Percentiles rank a stretch among this genome's conserved stretches.
phyloP scores from a whole-genome alignment of 2,888 invertebrate genomes.

The Drosophila meridiana region DNA sequence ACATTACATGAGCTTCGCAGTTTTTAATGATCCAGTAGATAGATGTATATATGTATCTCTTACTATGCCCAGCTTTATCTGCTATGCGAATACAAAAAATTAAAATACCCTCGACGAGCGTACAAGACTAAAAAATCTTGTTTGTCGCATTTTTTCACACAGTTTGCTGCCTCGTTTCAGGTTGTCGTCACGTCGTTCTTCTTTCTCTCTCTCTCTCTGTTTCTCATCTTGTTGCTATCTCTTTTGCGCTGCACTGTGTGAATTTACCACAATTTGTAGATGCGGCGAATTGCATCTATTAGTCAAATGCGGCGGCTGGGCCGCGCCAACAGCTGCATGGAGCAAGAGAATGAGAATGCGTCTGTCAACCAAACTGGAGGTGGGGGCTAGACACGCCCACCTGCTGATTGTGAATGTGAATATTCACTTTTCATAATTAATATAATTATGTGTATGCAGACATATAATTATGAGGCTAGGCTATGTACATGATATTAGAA shows the following conservation, averaged over 20 bases:
- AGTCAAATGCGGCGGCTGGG: constrained; percentile 17
- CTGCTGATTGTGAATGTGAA: constrained; percentile 23
- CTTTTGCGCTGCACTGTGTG: constrained; percentile 9
- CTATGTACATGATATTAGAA: neutral
- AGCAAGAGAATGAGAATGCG: constrained; percentile 16
- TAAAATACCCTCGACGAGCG: neutral
- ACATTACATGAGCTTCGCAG: neutral
- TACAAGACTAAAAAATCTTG: neutral
- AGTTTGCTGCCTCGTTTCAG: neutral
- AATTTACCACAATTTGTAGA: constrained; percentile 9
- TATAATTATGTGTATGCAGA: neutral
- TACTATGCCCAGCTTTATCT: too few species aligned
- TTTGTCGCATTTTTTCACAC: constrained; percentile 9
- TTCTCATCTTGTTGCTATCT: neutral
- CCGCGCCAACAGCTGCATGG: neutral
- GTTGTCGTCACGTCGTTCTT: constrained; percentile 1
- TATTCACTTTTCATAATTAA: constrained; percentile 1
- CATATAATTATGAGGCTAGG: neutral
- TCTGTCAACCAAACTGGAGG: constrained; percentile 24
- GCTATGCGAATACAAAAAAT: neutral
- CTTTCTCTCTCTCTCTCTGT: too few species aligned
- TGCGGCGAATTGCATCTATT: constrained; percentile 18
- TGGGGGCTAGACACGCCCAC: constrained; percentile 28
- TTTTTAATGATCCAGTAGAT: neutral
- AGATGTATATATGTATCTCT: neutral